phyloP scores from a whole-genome alignment of 2,113 vertebrate species.

The Caracal caracal region DNA sequence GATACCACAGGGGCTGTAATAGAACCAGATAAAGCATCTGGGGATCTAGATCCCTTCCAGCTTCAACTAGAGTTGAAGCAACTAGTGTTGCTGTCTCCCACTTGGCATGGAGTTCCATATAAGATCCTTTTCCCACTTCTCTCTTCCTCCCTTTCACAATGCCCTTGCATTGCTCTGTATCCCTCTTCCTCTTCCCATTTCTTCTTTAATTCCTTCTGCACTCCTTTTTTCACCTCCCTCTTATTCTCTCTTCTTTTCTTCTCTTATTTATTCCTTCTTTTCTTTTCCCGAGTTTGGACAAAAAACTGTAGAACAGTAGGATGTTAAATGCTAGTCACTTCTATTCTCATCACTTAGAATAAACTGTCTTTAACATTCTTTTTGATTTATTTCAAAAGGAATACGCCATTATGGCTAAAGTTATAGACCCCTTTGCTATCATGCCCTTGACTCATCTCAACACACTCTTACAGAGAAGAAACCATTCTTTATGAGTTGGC shows the following conservation, averaged over 20 bases:
- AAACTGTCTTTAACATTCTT: neutral
- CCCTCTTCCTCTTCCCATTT: neutral
- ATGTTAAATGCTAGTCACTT: neutral
- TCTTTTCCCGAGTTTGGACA: neutral
- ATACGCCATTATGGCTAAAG: neutral
- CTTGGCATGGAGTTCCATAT: neutral
- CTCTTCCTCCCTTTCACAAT: neutral
- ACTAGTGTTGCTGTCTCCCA: neutral
- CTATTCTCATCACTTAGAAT: neutral
- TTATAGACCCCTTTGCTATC: neutral
- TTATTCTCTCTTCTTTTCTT: neutral
- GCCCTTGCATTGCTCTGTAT: neutral
- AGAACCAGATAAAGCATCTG: neutral
- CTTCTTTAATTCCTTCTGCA: neutral
- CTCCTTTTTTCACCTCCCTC: neutral
- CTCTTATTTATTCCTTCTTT: neutral
- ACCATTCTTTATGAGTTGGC: neutral
- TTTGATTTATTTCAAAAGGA: neutral
- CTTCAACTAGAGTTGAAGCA: neutral
- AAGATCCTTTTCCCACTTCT: neutral
- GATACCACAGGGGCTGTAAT: neutral
- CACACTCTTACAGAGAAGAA: neutral
- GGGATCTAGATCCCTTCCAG: neutral
- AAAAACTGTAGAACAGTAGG: neutral
- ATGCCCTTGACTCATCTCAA: neutral